These are phyloP conservation scores for Agonopterix arenella DNA, from an alignment of 2,888 invertebrate species.

Conservation along the genomic window DNA sequence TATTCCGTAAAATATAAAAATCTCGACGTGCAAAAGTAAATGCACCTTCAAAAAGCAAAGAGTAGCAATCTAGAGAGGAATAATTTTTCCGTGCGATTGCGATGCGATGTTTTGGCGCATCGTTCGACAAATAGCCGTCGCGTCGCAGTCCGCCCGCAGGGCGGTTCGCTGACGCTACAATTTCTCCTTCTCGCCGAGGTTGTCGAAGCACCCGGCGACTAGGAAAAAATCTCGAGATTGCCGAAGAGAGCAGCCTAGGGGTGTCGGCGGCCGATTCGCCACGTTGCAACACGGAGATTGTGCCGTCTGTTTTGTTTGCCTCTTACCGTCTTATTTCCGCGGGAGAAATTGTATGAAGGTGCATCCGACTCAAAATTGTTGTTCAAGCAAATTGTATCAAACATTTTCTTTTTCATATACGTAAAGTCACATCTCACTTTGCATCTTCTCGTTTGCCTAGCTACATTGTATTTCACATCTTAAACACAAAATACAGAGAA, in stretches of 20 bases:
- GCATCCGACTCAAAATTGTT: slow-evolving; percentile 53
- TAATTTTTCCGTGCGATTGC: slow-evolving; percentile 71
- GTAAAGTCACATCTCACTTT: neutral
- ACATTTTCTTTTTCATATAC: neutral
- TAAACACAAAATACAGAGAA: too few species aligned
- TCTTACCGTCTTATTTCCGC: slow-evolving; percentile 68
- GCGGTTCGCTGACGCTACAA: slow-evolving; percentile 63
- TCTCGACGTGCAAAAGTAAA: slow-evolving; percentile 55
- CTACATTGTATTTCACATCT: too few species aligned
- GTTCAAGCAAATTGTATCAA: slow-evolving; percentile 38
- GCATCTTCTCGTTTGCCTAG: too few species aligned
- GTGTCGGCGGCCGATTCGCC: slow-evolving; percentile 63
- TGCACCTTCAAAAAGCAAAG: slow-evolving; percentile 62
- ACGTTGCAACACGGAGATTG: slow-evolving; percentile 70
- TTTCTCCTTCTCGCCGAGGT: slow-evolving; percentile 43
- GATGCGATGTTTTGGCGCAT: slow-evolving; percentile 72
- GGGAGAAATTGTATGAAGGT: slow-evolving; percentile 58
- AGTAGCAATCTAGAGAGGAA: slow-evolving; percentile 63
- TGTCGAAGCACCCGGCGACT: slow-evolving; percentile 37
- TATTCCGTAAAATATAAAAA: slow-evolving; percentile 62
- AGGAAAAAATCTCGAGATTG: slow-evolving; percentile 69
- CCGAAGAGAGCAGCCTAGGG: slow-evolving; percentile 55
- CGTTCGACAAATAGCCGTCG: slow-evolving; percentile 61
- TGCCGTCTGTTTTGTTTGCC: slow-evolving; percentile 67
- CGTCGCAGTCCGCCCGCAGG: slow-evolving; percentile 42